Percentiles rank a stretch among this genome's conserved stretches.
These are phyloP conservation scores for Poecile montanus DNA, from an alignment of 2,797 vertebrate species.

Conservation along the genomic window DNA sequence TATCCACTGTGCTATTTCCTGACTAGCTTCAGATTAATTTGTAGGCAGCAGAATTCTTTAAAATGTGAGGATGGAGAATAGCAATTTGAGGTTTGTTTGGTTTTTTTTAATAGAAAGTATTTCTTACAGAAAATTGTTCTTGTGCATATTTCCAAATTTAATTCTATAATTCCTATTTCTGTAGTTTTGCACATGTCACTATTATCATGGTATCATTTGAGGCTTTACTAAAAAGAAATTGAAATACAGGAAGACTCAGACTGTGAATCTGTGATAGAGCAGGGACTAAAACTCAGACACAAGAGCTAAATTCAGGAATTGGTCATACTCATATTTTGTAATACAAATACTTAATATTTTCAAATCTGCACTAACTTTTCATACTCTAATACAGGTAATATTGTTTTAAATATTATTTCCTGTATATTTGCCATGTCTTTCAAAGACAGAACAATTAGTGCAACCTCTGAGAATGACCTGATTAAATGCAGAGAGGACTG, in stretches of 20 bases:
- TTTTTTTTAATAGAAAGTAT: neutral
- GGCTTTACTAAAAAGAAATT: neutral
- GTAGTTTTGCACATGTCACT: neutral
- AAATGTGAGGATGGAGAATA: neutral
- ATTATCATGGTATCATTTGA: neutral
- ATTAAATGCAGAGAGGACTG: neutral
- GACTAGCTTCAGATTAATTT: neutral
- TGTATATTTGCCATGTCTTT: neutral
- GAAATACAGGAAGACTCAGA: neutral
- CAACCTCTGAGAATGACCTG: conserved; percentile 4
- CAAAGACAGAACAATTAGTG: neutral
- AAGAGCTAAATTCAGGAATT: neutral
- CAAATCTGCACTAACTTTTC: neutral
- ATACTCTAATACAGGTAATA: neutral
- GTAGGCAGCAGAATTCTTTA: neutral
- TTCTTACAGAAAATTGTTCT: neutral
- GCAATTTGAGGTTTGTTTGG: neutral
- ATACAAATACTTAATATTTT: neutral
- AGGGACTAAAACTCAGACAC: neutral
- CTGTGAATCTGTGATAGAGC: neutral
- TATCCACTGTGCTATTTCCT: neutral
- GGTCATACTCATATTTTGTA: neutral
- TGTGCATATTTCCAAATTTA: neutral
- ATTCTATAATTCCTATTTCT: neutral
- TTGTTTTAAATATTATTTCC: neutral